These are phyloP conservation scores for Agrypnia vestita DNA, from an alignment of 1,140 invertebrate species.

Conservation along the genomic window DNA sequence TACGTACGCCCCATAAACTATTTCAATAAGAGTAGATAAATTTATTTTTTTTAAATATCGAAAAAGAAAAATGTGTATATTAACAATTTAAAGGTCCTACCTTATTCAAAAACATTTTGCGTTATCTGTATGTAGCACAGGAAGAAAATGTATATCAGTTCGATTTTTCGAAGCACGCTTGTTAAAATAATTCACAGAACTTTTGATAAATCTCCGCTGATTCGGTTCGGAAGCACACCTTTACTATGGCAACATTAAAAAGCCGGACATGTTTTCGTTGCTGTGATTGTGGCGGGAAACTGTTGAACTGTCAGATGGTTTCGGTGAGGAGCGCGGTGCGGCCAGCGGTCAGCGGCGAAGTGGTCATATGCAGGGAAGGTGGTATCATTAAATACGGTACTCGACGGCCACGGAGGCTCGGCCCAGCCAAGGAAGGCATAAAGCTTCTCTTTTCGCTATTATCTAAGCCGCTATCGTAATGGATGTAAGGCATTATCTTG, in stretches of 20 bases:
- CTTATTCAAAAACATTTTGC: background rate
- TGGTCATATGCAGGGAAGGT: slow-evolving; percentile 46
- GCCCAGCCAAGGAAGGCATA: slow-evolving; percentile 34
- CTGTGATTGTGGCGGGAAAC: background rate
- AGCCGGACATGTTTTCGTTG: too few species aligned
- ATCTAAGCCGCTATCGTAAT: slow-evolving; percentile 13
- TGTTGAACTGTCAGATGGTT: slow-evolving; percentile 2
- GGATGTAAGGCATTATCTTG: slow-evolving; percentile 4
- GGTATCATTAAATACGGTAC: slow-evolving; percentile 53
- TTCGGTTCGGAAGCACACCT: too few species aligned
- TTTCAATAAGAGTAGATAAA: too few species aligned
- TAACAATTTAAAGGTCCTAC: background rate
- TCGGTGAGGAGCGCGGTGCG: slow-evolving; percentile 14
- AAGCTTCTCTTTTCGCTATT: slow-evolving; percentile 2
- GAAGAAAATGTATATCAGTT: background rate
- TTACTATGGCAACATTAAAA: too few species aligned
- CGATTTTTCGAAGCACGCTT: background rate
- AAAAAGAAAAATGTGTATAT: too few species aligned
- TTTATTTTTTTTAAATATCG: too few species aligned
- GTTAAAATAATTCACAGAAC: background rate
- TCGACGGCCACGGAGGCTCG: slow-evolving; percentile 8
- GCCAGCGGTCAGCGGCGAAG: slow-evolving; percentile 53
- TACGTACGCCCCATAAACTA: too few species aligned
- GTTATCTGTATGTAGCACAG: background rate
- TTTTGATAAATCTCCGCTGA: too few species aligned